A percentile compares a stretch with the other conserved stretches of the same genome.
Conservation (phyloP, 64 coral and sea anemone species). For the Montipora cactus region DNA sequence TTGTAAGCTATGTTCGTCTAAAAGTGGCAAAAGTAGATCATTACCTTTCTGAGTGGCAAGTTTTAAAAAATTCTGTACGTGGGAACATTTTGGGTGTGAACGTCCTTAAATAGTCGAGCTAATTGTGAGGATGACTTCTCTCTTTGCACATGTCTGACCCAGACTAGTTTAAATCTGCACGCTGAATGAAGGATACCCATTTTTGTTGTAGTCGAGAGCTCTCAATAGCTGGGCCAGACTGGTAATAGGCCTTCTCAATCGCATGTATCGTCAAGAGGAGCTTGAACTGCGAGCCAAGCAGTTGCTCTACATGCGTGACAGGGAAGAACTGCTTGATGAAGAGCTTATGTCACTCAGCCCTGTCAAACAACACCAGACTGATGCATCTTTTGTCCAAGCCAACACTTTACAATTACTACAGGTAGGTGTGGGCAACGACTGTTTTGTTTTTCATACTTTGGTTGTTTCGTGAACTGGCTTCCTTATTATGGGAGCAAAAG, state of each 20-base stretch:
- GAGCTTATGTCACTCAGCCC: slow-evolving; percentile 51
- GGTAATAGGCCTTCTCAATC: slow-evolving; percentile 66
- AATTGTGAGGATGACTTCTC: too few relatives aligned
- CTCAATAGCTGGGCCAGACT: slow-evolving; percentile 74
- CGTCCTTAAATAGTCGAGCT: too few relatives aligned
- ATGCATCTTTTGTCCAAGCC: slow-evolving; percentile 37
- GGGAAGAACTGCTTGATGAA: slow-evolving; percentile 75
- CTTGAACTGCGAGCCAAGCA: slow-evolving; percentile 62
- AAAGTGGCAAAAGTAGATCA: too few relatives aligned
- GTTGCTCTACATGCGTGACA: slow-evolving; percentile 72
- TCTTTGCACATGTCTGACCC: too few relatives aligned
- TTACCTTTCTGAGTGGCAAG: too few relatives aligned
- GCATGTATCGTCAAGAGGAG: slow-evolving; percentile 64
- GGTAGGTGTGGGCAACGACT: not conserved
- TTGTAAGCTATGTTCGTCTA: too few relatives aligned
- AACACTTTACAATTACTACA: slow-evolving; percentile 64
- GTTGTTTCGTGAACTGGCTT: not conserved
- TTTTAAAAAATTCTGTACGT: too few relatives aligned
- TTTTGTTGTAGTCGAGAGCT: slow-evolving; percentile 30
- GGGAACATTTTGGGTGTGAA: too few relatives aligned
- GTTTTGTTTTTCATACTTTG: not conserved
- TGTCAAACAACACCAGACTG: slow-evolving; percentile 48
- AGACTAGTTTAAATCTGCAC: too few relatives aligned
- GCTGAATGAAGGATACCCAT: too few relatives aligned
- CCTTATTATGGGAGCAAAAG: too few relatives aligned